Conservation (phyloP, 2,888 invertebrate genomes). For the Eupithecia exiguata region DNA sequence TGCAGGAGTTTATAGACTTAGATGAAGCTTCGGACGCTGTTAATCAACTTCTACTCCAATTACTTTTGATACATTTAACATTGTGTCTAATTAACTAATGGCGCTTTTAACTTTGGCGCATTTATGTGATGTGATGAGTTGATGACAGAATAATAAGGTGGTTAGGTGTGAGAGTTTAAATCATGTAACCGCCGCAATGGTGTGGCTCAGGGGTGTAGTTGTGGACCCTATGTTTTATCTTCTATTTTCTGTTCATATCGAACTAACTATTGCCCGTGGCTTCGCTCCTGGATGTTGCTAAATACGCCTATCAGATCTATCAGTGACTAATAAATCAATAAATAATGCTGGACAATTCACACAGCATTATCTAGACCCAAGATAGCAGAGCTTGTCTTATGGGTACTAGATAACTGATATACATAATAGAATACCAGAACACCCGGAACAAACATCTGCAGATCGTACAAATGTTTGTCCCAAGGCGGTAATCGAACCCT, state of each 20-base stretch:
- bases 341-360: too few species aligned
- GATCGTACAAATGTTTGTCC: too few species aligned
- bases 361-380: too few species aligned
- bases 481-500: too few species aligned
- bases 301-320: too few species aligned
- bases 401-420: too few species aligned
- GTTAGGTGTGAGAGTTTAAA: neutral
- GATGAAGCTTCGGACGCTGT: conserved; percentile 34
- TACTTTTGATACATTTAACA: conserved; percentile 24
- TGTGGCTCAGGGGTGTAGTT: conserved; percentile 41
- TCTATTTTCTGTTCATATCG: neutral
- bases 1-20: conserved; percentile 31
- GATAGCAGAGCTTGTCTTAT: too few species aligned
- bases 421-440: too few species aligned
- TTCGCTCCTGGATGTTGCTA: neutral
- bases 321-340: too few species aligned
- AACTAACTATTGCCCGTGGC: neutral
- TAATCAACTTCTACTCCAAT: conserved; percentile 25
- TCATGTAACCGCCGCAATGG: conserved; percentile 13
- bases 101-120: neutral
- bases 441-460: too few species aligned
- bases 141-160: neutral
- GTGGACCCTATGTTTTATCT: conserved; percentile 25
- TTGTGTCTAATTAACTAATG: conserved; percentile 1
- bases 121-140: neutral